Evolutionary conservation across 2,113 vertebrate species (phyloP).

Genomic region (Aptenodytes patagonicus): DNA sequence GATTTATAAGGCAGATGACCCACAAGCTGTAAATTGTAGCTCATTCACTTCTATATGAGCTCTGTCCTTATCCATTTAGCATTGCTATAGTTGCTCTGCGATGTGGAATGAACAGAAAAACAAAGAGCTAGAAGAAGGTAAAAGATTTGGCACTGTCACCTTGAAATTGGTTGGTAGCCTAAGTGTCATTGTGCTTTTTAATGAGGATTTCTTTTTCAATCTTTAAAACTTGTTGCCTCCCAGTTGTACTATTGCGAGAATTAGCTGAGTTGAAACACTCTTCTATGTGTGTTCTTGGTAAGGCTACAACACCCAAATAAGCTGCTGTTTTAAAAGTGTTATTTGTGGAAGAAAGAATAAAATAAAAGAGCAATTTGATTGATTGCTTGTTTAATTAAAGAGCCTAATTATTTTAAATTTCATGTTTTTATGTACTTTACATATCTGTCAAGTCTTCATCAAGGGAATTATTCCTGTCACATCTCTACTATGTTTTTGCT

Average conservation of each 20-base stretch:
- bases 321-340: slow-evolving; percentile 3
- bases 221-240: not conserved
- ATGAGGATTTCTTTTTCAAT: not conserved
- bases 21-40: not conserved
- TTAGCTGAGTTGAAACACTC: not conserved
- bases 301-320: not conserved
- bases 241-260: not conserved
- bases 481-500: slow-evolving; percentile 20
- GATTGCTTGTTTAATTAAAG: slow-evolving; percentile 57
- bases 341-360: not conserved
- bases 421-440: slow-evolving; percentile 35
- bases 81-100: not conserved
- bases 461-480: slow-evolving; percentile 39
- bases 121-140: slow-evolving; percentile 8
- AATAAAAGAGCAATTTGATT: slow-evolving; percentile 49
- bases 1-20: not conserved
- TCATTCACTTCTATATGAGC: not conserved
- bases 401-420: slow-evolving; percentile 58
- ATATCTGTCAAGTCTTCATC: slow-evolving; percentile 49
- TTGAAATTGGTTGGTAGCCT: not conserved
- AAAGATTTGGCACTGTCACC: not conserved
- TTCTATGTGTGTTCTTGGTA: not conserved
- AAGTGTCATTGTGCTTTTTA: not conserved
- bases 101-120: slow-evolving; percentile 8
- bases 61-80: not conserved